Percentiles rank a stretch among this genome's conserved stretches.
phyloP scores from a whole-genome alignment of 2,888 invertebrate species.

The Phoronis australis region DNA sequence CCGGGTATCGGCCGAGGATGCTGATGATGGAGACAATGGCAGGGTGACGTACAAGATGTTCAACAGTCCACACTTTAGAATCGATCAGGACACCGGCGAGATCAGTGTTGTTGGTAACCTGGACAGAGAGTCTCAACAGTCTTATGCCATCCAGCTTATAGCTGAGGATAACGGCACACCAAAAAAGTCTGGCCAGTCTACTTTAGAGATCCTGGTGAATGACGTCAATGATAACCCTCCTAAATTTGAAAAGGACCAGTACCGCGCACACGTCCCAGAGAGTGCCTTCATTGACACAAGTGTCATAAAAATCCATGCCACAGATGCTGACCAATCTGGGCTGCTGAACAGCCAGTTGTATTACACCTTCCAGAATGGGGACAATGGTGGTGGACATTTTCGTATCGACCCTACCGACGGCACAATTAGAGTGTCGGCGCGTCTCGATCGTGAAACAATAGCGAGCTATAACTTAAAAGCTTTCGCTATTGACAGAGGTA shows the following conservation, averaged over 20 bases:
- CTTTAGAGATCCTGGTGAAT: conserved; percentile 87
- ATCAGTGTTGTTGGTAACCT: conserved; percentile 78
- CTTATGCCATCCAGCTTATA: conserved; percentile 80
- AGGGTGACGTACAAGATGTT: conserved; percentile 56
- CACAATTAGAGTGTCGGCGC: conserved; percentile 80
- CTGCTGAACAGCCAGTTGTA: conserved; percentile 82
- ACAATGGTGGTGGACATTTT: conserved; percentile 78
- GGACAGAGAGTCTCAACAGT: conserved; percentile 74
- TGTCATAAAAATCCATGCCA: conserved; percentile 84
- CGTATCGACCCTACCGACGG: conserved; percentile 89
- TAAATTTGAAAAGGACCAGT: conserved; percentile 72
- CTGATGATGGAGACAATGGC: conserved; percentile 92
- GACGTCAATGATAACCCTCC: conserved; percentile 97
- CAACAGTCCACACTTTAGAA: conserved; percentile 63
- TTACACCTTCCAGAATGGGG: conserved; percentile 57
- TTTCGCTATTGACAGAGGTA: conserved; percentile 83
- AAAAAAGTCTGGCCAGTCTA: conserved; percentile 85
- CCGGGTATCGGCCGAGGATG: conserved; percentile 85
- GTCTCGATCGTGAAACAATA: conserved; percentile 84
- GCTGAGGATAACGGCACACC: conserved; percentile 91
- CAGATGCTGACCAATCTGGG: conserved; percentile 81
- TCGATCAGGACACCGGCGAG: conserved; percentile 89
- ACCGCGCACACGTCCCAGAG: conserved; percentile 81
- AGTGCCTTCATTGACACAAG: conserved; percentile 87
- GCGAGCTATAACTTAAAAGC: conserved; percentile 80